Evolutionary conservation across 2,113 vertebrate genomes (phyloP).

Genomic region (Tetraodon nigroviridis): DNA sequence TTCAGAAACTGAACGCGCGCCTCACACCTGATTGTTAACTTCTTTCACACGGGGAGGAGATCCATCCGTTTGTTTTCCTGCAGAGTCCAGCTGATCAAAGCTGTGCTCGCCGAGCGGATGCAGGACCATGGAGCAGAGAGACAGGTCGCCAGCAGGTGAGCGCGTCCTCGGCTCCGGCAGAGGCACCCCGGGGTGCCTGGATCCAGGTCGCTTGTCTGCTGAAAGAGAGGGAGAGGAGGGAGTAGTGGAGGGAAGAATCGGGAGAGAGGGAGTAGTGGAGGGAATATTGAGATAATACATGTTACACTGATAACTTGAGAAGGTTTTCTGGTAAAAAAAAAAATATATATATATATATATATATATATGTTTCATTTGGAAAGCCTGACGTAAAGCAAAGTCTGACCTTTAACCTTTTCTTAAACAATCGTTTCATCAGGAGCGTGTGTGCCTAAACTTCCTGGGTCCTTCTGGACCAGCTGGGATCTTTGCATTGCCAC

Average conservation of each 20-base stretch:
- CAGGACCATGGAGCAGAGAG: constrained; percentile 77
- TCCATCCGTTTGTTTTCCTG: not conserved
- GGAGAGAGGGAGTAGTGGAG: not conserved
- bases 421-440: not conserved
- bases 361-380: not conserved
- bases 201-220: constrained; percentile 21
- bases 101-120: constrained; percentile 65
- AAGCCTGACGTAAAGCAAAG: too few relatives aligned
- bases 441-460: not conserved
- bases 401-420: not conserved
- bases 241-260: too few relatives aligned
- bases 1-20: not conserved
- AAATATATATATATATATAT: too few relatives aligned
- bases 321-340: not conserved
- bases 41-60: constrained; percentile 8
- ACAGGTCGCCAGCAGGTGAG: constrained; percentile 76
- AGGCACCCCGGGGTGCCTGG: constrained; percentile 27
- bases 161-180: constrained; percentile 11
- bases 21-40: constrained; percentile 2
- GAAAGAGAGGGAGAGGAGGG: not conserved
- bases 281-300: not conserved
- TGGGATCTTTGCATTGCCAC: constrained; percentile 10
- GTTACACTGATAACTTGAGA: not conserved
- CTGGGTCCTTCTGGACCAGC: not conserved
- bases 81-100: constrained; percentile 26